Base-by-base conservation (phyloP, 2,113 vertebrate genomes). In the Otocyon megalotis region DNA sequence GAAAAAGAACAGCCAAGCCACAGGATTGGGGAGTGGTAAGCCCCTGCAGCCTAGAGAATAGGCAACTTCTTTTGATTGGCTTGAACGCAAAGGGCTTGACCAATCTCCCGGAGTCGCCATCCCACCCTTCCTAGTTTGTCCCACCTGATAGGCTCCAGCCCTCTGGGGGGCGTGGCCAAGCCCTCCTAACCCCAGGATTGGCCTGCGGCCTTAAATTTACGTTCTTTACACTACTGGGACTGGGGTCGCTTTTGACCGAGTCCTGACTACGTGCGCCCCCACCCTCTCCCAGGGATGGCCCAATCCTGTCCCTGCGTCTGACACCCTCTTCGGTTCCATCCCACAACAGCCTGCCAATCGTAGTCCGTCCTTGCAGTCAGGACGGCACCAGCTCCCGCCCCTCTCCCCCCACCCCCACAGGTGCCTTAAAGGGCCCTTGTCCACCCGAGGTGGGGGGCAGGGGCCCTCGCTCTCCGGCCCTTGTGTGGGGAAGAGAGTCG, bases 401-500 rank as follows among this genome's bases (percentile, higher is more conserved):
- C 60, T 58, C 65, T 97, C 98, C 97, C 94, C 98, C 97, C 30
- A 60, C 85, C 90, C 85, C 80, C 85, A 96, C 93, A 96, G 96
- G 97, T 98, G 97, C 94, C 98, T 97, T 97, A 97, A 82, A 95
- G 93, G 96, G 95, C 93, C 88, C 94, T 96, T 60, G 96, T 96
- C 96, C 96, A 79, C 94, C 96, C 93, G 26, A 62, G 60, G 93
- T 87, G 77, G 97, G 88, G 95, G 81, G 67, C 81, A 77, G 85
- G 91, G 96, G 87, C 62, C 93, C 60, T 90, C 87, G 48, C 97
- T 97, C 96, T 98, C 96, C 82, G 83, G 96, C 96, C 93, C 86
- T 96, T 80, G 26, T n/a, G 69, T 88, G 53, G 88, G 92, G 74
- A 87, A 67, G 93, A 95, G 95, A 69, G 67, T 65, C 79, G 81